These are phyloP conservation scores for Drosophila peninsularis DNA, from an alignment of 2,888 invertebrate genomes.

Conservation along the genomic window DNA sequence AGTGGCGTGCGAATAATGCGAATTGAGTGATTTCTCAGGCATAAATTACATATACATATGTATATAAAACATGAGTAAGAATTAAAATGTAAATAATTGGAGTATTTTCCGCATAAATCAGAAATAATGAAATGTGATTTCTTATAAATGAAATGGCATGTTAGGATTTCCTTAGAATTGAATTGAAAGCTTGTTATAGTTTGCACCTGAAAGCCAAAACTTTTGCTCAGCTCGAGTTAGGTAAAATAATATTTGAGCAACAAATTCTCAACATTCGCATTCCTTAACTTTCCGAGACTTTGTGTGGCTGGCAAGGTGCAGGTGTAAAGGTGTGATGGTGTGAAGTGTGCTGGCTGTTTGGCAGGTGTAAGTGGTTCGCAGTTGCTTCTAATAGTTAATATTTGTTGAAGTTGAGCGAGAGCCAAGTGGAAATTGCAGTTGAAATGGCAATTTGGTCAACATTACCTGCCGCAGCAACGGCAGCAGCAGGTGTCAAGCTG, in stretches of 20 bases:
- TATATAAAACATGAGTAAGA: too few relatives aligned
- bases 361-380: conserved; percentile 14
- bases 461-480: conserved; percentile 4
- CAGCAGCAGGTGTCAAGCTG: conserved; percentile 60
- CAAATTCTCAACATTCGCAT: neutral
- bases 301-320: conserved; percentile 2
- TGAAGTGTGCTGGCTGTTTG: neutral
- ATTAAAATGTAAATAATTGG: too few relatives aligned
- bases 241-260: conserved; percentile 9
- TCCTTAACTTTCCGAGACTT: neutral
- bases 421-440: conserved; percentile 23
- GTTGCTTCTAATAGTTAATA: conserved; percentile 28
- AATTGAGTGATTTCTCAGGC: neutral
- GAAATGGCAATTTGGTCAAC: conserved; percentile 23
- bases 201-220: neutral
- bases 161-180: too few relatives aligned
- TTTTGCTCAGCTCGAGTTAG: neutral
- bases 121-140: neutral
- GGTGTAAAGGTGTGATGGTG: neutral
- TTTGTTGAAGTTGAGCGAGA: conserved; percentile 28
- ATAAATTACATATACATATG: too few relatives aligned
- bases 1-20: neutral
- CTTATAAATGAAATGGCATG: neutral
- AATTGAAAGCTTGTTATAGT: neutral
- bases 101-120: neutral